These are phyloP conservation scores for Panthera leo DNA, from an alignment of 2,113 vertebrate genomes.

Conservation along the genomic window DNA sequence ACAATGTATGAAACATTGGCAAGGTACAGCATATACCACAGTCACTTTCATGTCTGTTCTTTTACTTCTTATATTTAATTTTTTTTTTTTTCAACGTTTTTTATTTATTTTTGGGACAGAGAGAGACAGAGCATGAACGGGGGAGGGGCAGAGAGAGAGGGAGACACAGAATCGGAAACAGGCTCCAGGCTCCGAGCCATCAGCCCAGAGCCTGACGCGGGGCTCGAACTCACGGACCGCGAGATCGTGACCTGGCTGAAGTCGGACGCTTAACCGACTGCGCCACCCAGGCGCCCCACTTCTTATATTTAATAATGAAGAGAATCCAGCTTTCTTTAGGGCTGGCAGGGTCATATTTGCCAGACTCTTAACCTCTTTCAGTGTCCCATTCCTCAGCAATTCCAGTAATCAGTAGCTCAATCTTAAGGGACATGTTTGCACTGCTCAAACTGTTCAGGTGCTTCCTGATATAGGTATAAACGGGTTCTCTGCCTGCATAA, in stretches of 20 bases:
- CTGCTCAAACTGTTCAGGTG: background rate
- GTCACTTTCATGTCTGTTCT: background rate
- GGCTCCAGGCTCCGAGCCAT: no score
- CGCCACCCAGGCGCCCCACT: background rate
- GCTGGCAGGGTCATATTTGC: background rate
- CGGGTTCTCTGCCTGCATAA: background rate
- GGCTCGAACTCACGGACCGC: no score
- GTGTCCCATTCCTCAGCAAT: background rate
- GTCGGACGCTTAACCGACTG: no score
- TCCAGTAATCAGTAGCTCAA: no score
- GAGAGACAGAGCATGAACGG: no score
- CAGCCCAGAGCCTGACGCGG: no score
- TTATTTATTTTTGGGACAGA: no score
- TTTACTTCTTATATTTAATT: background rate
- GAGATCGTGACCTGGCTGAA: no score
- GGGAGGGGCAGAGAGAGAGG: no score
- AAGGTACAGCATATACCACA: slow-evolving; percentile 84
- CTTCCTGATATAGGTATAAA: background rate
- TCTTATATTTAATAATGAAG: background rate
- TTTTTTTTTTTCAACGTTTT: no score
- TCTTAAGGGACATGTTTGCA: background rate
- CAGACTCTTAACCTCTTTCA: background rate
- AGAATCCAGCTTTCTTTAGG: background rate
- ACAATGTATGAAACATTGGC: slow-evolving; percentile 95
- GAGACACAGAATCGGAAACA: no score